Evolutionary conservation across 1,140 invertebrate species (phyloP), one percentile per base, ranked within the genome.

Genomic region (Drosophila obscura): DNA sequence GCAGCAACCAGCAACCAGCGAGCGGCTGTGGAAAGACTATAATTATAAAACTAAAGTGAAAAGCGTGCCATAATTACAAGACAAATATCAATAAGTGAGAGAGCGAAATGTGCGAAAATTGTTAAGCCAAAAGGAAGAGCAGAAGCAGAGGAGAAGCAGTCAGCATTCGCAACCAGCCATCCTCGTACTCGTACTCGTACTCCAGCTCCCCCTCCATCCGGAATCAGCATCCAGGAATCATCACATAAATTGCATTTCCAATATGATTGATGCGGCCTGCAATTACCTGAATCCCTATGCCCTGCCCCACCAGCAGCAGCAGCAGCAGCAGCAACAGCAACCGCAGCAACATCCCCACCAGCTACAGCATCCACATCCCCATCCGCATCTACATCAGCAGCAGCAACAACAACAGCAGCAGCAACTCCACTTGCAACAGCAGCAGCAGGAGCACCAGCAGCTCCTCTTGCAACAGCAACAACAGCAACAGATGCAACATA

Each of bases 191-290:
- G 19, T 19, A 1, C 16, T 16, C 16, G 16, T 16, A 16, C 16
- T 19, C 19, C 19, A 19, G 19, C 19, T 1, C 19, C 28, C 8
- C 28, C n/a, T 4, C 31, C 31, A 11, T 41, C 46, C 9, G 60
- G 51, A 51, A 52, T 50, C n/a, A 49, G 44, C 43, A 65, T 24
- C 35, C 35, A 35, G 19, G 19, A 49, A 28, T 65, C 28, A 26
- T 24, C 13, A 43, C 31, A 26, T 48, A 41, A 22, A n/a, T 24
- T 22, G 15, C 77, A 77, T 63, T 61, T 57, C 35, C 76, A 91
- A 73, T 55, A 91, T 91, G 90, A 91, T 91, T 80, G 90, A 91
- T 69, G 80, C 87, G 58, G 77, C 90, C 19, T 91, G 90, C 75
- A 91, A 91, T 80, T 91, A 91, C 71, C 68, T 91, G 46, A 91